These are phyloP conservation scores for Eurosta solidaginis DNA, from an alignment of 1,140 invertebrate genomes.

Conservation along the genomic window DNA sequence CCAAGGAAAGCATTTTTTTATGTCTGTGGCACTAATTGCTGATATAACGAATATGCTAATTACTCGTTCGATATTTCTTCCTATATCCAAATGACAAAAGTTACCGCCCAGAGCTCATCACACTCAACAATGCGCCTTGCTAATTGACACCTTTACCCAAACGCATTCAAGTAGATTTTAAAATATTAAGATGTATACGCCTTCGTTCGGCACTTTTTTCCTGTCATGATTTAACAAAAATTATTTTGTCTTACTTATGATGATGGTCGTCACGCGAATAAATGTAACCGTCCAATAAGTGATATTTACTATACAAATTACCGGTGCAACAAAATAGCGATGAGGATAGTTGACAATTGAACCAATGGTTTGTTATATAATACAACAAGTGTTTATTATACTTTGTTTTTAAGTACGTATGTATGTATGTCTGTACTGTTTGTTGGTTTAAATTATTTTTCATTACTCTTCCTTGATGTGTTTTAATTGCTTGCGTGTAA, in stretches of 20 bases:
- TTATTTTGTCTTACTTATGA: background rate
- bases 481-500: background rate
- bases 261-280: background rate
- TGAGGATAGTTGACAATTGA: background rate
- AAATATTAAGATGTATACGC: background rate
- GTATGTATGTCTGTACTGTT: background rate
- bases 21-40: too few relatives aligned
- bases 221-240: background rate
- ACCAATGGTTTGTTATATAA: background rate
- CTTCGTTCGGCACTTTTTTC: background rate
- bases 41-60: background rate
- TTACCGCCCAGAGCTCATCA: background rate
- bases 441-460: background rate
- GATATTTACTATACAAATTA: background rate
- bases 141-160: background rate
- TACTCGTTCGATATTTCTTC: background rate
- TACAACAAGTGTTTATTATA: too few relatives aligned
- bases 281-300: background rate
- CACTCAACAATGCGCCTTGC: background rate
- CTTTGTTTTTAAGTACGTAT: too few relatives aligned
- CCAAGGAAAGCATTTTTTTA: too few relatives aligned
- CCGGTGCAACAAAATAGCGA: background rate
- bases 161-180: too few relatives aligned
- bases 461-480: too few relatives aligned
- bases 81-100: background rate